phyloP scores from a whole-genome alignment of 35 echinoderm and acorn worm species.

The Lytechinus pictus region DNA sequence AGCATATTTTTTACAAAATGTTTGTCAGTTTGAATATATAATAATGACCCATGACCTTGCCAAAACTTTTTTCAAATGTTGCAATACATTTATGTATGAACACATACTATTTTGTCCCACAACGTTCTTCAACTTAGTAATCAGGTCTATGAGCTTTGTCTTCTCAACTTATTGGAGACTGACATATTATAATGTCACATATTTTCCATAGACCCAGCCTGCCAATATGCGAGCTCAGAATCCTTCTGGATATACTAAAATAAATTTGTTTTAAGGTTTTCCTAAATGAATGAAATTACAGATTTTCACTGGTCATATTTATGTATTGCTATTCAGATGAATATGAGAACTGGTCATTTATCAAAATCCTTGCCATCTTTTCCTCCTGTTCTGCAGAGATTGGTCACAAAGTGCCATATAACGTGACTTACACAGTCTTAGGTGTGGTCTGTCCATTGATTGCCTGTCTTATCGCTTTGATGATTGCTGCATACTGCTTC shows the following conservation, averaged over 20 bases:
- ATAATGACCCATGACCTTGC: not conserved
- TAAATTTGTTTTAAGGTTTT: too few species aligned
- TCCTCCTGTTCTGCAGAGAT: not conserved
- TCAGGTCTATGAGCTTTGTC: too few species aligned
- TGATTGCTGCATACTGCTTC: conserved; percentile 56
- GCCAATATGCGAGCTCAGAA: too few species aligned
- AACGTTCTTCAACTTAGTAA: too few species aligned
- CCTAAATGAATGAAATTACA: too few species aligned
- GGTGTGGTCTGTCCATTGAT: conserved; percentile 57
- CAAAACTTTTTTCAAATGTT: not conserved
- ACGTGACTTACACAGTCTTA: conserved; percentile 57
- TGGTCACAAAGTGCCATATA: conserved; percentile 54
- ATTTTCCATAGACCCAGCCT: too few species aligned
- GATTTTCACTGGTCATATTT: too few species aligned
- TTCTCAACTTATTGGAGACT: too few species aligned
- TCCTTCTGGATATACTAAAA: too few species aligned
- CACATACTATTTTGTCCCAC: not conserved
- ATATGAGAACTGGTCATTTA: too few species aligned
- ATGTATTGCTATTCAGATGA: too few species aligned
- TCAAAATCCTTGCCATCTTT: not conserved
- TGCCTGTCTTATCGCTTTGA: conserved; percentile 33
- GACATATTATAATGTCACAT: too few species aligned
- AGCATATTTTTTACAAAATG: not conserved
- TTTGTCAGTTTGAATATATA: not conserved
- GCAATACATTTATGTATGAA: not conserved